Base-by-base conservation (phyloP, 2,888 invertebrate species). In the Brachypterus glaber region DNA sequence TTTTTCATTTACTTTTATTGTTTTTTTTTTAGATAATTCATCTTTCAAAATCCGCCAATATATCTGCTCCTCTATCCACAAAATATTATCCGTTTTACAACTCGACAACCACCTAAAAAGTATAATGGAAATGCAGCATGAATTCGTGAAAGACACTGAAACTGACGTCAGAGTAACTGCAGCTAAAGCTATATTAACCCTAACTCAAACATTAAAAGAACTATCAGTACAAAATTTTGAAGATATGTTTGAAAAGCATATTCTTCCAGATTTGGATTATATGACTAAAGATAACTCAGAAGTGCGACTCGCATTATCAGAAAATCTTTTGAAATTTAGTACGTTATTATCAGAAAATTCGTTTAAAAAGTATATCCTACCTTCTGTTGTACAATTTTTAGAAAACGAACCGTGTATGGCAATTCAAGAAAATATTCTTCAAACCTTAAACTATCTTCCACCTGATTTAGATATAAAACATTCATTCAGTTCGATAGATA, bases 1-100 rank as follows among this genome's bases (percentile, higher is more conserved):
- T 35, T n/a, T 17, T 29, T 2, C 14, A 18, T 29, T 27, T 33
- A 47, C 49, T 14, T 33, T 52, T 50, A 33, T 26, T 5, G 32
- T 13, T 35, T 27, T 34, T 29, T 38, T 51, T 58, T 25, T 34
- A 60, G 60, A 45, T 29, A 55, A 56, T 32, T 17, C 41, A 4
- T 62, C 61, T 1, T 63, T 62, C 62, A 54, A 50, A 40, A 49
- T 60, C 2, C 51, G 59, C 4, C 58, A 59, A 37, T 45, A 49
- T 35, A 38, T 62, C 5, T 58, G 61, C 4, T 41, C 33, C 17
- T 46, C 46, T 37, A 54, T 62, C 16, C 50, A 53, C 12, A 45
- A 50, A 3, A 47, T 62, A 1, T 58, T 57, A 41, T 42, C 41
- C 25, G 49, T 49, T 1, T 51, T 57, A 5, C 49, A 48, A 1